Evolutionary conservation across 2,113 vertebrate genomes (phyloP).

Genomic region (Psophia crepitans): DNA sequence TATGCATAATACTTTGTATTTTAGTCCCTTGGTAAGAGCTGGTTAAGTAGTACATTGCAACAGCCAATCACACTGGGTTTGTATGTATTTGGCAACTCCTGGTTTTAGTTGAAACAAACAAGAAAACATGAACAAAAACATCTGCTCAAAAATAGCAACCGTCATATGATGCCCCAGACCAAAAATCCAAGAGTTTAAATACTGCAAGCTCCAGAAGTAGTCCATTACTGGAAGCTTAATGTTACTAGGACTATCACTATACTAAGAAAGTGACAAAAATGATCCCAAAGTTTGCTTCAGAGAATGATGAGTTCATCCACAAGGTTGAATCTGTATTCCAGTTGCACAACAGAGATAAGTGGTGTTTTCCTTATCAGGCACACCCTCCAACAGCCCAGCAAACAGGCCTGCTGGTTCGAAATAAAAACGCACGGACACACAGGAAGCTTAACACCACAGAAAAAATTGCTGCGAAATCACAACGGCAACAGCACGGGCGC

Average conservation of each 20-base stretch:
- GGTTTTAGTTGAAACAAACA: background rate
- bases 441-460: background rate
- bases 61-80: background rate
- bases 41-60: background rate
- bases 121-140: background rate
- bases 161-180: fast-evolving
- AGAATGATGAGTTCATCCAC: background rate
- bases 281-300: background rate
- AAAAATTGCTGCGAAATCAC: background rate
- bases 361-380: background rate
- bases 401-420: background rate
- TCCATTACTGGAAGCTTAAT: background rate
- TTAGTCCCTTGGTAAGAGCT: background rate
- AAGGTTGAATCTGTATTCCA: background rate
- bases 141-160: background rate
- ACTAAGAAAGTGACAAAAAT: background rate
- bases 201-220: background rate
- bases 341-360: background rate
- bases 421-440: background rate
- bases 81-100: background rate
- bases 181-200: background rate
- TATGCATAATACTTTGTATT: background rate
- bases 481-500: background rate
- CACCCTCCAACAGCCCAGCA: background rate
- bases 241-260: background rate